Conservation (phyloP, 1,140 invertebrate species). For the Thereuonema tuberculata region DNA sequence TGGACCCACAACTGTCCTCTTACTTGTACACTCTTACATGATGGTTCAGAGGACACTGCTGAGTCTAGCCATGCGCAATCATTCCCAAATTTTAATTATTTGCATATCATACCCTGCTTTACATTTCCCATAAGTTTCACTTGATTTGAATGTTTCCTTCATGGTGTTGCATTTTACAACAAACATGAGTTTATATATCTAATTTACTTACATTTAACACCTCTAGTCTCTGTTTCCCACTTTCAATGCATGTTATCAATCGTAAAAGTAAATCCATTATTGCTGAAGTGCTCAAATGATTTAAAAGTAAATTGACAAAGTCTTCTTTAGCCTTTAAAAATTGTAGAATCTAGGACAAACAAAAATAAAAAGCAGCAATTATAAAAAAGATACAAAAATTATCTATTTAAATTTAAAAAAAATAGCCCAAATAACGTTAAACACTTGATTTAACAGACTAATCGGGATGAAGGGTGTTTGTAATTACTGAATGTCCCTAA, state of each 20-base stretch:
- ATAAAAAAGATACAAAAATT: constrained; percentile 1
- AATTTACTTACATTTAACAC: constrained; percentile 57
- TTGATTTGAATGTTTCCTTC: too few relatives aligned
- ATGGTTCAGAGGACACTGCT: too few relatives aligned
- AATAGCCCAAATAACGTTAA: background rate
- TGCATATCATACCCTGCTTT: too few relatives aligned
- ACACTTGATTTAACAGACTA: too few relatives aligned
- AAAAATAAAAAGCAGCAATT: background rate
- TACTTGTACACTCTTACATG: too few relatives aligned
- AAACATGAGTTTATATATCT: background rate
- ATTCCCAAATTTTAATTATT: too few relatives aligned
- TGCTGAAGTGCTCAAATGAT: constrained; percentile 84
- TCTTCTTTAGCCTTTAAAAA: constrained; percentile 73
- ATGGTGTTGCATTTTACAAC: too few relatives aligned
- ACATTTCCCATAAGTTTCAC: too few relatives aligned
- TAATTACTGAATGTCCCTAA: too few relatives aligned
- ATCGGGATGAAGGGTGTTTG: too few relatives aligned
- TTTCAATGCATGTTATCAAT: constrained; percentile 71
- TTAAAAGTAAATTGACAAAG: constrained; percentile 69
- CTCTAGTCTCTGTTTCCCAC: constrained; percentile 56
- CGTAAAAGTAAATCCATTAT: constrained; percentile 87
- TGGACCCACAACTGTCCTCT: background rate
- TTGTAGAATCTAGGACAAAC: constrained; percentile 70
- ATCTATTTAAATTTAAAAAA: background rate
- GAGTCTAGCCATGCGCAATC: too few relatives aligned